Evolutionary conservation across 2,888 invertebrate genomes (phyloP).

Genomic region (Hemistola chrysoprasaria): DNA sequence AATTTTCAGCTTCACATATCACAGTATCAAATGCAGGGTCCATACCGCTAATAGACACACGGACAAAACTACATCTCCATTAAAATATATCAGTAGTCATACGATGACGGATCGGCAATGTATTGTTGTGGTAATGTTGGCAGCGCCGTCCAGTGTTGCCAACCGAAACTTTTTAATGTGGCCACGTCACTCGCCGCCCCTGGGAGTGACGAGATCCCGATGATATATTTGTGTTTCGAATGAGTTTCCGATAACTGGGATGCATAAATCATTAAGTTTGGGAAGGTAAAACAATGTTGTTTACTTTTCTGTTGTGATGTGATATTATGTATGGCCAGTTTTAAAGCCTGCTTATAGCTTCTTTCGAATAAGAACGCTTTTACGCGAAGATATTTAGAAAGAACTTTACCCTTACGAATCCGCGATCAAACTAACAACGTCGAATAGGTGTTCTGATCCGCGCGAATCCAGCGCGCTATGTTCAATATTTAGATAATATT

Average conservation of each 20-base stretch:
- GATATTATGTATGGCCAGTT: no score
- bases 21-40: conserved; percentile 29
- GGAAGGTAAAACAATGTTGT: conserved; percentile 8
- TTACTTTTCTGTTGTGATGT: background rate
- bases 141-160: conserved; percentile 35
- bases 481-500: no score
- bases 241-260: conserved; percentile 5
- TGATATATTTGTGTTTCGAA: conserved; percentile 21
- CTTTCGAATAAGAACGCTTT: no score
- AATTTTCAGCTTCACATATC: no score
- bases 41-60: conserved; percentile 24
- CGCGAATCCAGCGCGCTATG: no score
- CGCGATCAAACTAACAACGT: no score
- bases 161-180: conserved; percentile 48
- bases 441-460: no score
- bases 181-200: conserved; percentile 25
- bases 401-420: no score
- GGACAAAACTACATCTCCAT: conserved; percentile 76
- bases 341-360: no score
- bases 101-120: conserved; percentile 73
- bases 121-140: conserved; percentile 77
- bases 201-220: conserved; percentile 22
- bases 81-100: conserved; percentile 81
- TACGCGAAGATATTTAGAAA: no score
- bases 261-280: conserved; percentile 20